These are phyloP conservation scores for Ferdinandea cuprea DNA, from an alignment of 2,888 invertebrate genomes.

Conservation along the genomic window DNA sequence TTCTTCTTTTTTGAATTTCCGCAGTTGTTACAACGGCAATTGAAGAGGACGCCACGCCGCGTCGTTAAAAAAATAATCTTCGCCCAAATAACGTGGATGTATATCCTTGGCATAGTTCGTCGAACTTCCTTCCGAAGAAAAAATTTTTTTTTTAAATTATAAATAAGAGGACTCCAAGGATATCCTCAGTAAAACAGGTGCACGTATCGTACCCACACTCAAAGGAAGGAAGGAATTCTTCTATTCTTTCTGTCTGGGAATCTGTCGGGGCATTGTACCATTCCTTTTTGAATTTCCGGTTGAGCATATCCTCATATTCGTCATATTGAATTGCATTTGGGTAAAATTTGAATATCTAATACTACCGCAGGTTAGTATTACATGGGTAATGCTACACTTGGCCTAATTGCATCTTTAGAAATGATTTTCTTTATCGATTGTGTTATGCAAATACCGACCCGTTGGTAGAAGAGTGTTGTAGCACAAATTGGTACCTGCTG, in stretches of 20 bases:
- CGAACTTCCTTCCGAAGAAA: conserved; percentile 52
- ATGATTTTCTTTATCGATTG: not conserved
- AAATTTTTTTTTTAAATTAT: conserved; percentile 32
- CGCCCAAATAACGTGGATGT: conserved; percentile 16
- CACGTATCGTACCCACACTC: conserved; percentile 35
- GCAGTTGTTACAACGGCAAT: conserved; percentile 22
- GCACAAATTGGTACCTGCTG: conserved; percentile 35
- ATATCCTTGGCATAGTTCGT: conserved; percentile 68
- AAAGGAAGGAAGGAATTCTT: conserved; percentile 33
- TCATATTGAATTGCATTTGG: conserved; percentile 4
- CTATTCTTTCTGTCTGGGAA: conserved; percentile 59
- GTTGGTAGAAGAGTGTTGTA: not conserved
- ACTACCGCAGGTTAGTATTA: not conserved
- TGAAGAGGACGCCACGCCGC: conserved; percentile 34
- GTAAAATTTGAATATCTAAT: conserved; percentile 49
- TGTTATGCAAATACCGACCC: conserved; percentile 44
- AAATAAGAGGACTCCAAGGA: conserved; percentile 47
- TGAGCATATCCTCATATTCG: conserved; percentile 10
- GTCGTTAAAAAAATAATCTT: conserved; percentile 16
- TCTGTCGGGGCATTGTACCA: conserved; percentile 63
- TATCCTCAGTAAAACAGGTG: conserved; percentile 67
- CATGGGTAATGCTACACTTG: conserved; percentile 48
- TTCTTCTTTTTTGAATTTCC: conserved; percentile 24
- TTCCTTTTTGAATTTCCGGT: conserved; percentile 55
- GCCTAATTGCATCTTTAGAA: conserved; percentile 48